phyloP scores from a whole-genome alignment of 2,797 vertebrate species.

The Ctenochaetus hawaiiensis region DNA sequence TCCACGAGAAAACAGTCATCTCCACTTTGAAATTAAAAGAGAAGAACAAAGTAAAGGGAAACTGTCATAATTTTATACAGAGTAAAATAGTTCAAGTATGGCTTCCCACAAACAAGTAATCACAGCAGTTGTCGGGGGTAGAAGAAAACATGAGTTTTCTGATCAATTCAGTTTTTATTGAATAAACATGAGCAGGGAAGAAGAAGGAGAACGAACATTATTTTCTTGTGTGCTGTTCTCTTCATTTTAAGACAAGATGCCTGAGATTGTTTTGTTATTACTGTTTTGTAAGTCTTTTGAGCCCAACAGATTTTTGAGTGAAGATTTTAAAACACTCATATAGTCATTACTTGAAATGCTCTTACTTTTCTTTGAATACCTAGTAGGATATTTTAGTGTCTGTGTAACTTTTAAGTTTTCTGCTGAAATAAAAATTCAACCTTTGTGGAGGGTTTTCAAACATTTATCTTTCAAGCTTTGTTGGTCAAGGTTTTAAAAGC shows the following conservation, averaged over 20 bases:
- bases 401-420: background rate
- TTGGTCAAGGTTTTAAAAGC: background rate
- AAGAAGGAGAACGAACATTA: too few species aligned
- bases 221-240: too few species aligned
- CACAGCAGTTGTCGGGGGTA: too few species aligned
- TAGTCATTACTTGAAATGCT: background rate
- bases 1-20: too few species aligned
- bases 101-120: too few species aligned
- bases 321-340: background rate
- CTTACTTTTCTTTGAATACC: background rate
- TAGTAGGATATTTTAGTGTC: background rate
- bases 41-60: too few species aligned
- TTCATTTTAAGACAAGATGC: background rate
- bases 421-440: background rate
- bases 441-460: background rate
- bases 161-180: too few species aligned
- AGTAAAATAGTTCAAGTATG: too few species aligned
- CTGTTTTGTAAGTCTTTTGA: background rate
- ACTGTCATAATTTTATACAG: too few species aligned
- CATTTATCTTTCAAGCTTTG: background rate
- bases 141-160: too few species aligned
- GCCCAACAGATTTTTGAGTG: background rate
- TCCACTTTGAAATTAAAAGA: too few species aligned
- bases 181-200: too few species aligned
- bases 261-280: background rate